Evolutionary conservation across 2,888 invertebrate genomes (phyloP), one percentile per base, ranked within the genome.

Genomic region (Unio delphinus): DNA sequence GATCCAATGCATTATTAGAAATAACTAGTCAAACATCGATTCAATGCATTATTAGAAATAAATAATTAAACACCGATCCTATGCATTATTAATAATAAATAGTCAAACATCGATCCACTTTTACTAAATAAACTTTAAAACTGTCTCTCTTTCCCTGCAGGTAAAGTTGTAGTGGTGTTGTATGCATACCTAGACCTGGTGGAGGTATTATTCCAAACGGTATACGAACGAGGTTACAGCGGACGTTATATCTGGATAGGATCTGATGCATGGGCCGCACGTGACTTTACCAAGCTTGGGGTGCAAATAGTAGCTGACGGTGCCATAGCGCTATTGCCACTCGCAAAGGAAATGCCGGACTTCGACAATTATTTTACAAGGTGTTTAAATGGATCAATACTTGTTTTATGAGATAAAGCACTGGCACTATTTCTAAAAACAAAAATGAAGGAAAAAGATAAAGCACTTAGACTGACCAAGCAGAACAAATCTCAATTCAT

Each of bases 311-410:
- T 91, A 0, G 87, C 92, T 11, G 91, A 92, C 70, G 91, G 92
- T 1, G 91, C 92, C 1, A 89, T 92, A 2, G 91, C 92, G 0
- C 91, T 92, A 3, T 92, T 92, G 69, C 92, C 92, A 0, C 78
- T 92, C 20, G 90, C 91, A 5, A 83, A 88, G 30, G 81, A 82
- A 7, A 82, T 92, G 59, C 82, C 84, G 6, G 92, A 91, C 5
- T 92, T 92, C 81, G 91, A 92, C 78, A 87, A 90, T 1, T 92
- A 92, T 80, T 92, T 92, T 75, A 89, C 85, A 3, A 72, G 69
- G 85, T 85, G 65, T 34, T 34, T 8, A 34, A 8, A 34, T 34
- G 34, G 34, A 65, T 63, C 34, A 11, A 55, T 55, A 57, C 8
- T 54, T 60, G n/a, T n/a, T 61, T 30, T 65, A 18, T 65, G 45